Evolutionary conservation across 1,140 invertebrate genomes (phyloP), one percentile per base, ranked within the genome.

Genomic region (Oedothorax gibbosus): DNA sequence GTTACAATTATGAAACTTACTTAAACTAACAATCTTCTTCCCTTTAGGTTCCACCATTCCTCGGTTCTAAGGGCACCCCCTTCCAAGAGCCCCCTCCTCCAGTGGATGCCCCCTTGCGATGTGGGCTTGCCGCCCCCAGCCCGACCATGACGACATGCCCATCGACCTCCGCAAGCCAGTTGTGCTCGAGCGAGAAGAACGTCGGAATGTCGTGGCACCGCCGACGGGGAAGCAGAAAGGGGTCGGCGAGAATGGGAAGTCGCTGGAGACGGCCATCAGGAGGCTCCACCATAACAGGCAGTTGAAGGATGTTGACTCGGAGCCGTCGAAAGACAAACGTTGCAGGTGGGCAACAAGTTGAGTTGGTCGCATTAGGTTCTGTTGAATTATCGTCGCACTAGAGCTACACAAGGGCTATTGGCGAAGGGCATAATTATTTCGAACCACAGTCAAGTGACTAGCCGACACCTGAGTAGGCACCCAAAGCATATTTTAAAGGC

Each of bases 141-240:
- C 75, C 68, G 71, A 76, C 72, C 11, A n/a, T 14, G 57, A 81
- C 71, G 78, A 81, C n/a, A 81, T 81, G 78, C 81, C 81, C 71
- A 84, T 84, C 20, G 81, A 84, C 62, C 68, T 84, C 51, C 81
- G 81, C 50, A 84, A 84, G 69, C 75, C 64, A 76, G 81, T 75
- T 12, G 81, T 82, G 69, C 69, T 82, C 4, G n/a, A 73, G n/a
- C 12, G 80, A 8, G 81, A 84, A 57, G 81, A 84, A 14, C 54
- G 62, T 79, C 69, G 54, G 14, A 62, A 73, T 50, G 60, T 53
- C 54, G 53, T 20, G 49, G 18, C 66, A 0, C 10, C 18, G 9
- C 78, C 78, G 9, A 56, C 50, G 21, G 65, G 71, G 12, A 56
- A 75, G 11, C 54, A 20, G 7, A 8, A 9, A 21, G 51, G 57